Evolutionary conservation across 1,140 invertebrate species (phyloP).

Genomic region (Pantala flavescens): DNA sequence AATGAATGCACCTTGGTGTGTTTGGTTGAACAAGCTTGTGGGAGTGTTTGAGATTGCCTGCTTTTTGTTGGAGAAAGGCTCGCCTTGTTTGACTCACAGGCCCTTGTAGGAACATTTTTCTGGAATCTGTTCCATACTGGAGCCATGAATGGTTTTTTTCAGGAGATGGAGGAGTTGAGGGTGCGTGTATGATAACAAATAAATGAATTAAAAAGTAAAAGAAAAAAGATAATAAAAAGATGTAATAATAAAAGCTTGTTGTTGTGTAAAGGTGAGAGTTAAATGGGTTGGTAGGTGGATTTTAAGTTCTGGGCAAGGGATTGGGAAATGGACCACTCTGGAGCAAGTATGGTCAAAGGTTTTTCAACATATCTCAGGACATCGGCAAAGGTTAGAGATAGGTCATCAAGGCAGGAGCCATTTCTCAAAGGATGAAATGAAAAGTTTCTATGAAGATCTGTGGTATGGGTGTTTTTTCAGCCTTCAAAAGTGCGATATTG

Average conservation of each 20-base stretch:
- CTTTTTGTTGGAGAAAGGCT: not conserved
- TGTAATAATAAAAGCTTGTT: not conserved
- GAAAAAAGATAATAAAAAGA: not conserved
- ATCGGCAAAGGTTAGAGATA: not conserved
- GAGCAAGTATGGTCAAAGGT: not conserved
- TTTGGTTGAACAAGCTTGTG: slow-evolving; percentile 9
- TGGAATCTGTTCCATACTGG: not conserved
- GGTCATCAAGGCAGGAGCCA: no score
- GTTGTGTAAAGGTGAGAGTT: not conserved
- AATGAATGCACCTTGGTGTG: slow-evolving; percentile 5
- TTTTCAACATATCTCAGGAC: slow-evolving; percentile 6
- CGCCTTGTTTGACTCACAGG: not conserved
- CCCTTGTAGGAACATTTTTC: not conserved
- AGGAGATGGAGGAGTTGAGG: not conserved
- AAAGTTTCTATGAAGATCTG: no score
- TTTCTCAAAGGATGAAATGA: no score
- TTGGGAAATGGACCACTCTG: not conserved
- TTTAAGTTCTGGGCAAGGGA: not conserved
- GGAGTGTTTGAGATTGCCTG: not conserved
- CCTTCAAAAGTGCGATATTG: no score
- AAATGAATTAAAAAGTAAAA: slow-evolving; percentile 3
- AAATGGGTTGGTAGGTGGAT: not conserved
- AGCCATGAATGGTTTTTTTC: not conserved
- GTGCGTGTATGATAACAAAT: not conserved
- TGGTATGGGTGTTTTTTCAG: no score